Base-by-base conservation (phyloP, 2,888 invertebrate species). In the Zhengitettix transpicula region DNA sequence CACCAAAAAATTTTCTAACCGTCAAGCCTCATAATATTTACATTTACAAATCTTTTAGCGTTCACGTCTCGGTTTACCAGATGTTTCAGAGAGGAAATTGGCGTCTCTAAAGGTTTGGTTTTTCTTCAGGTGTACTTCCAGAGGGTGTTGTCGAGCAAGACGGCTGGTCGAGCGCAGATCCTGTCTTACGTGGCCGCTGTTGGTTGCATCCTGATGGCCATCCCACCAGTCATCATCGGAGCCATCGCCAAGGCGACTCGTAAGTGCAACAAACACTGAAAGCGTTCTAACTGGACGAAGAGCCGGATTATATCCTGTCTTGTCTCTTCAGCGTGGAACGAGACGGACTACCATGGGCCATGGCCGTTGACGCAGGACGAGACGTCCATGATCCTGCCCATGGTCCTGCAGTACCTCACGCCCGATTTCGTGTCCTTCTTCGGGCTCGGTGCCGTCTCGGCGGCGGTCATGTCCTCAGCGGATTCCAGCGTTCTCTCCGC, bases 391-490 rank as follows among this genome's bases (percentile, higher is more conserved):
- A 94, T 99, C 67, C 79, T 99, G 66, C 98, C 98, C 55, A 84
- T 99, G 83, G 97, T 98, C 55, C 79, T 97, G 69, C 97, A 98
- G 74, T 92, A 96, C 72, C 79, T 99, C 58, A 98, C 98, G 10
- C 98, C 98, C 0, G 85, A 89, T 72, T 89, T 90, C 73, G 92
- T 99, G 40, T 92, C 97, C 5, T 98, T 99, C 78, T 90, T 99
- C 71, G 98, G 97, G 10, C 81, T 99, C 65, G 99, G 99, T 0
- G 98, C 98, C 10, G 96, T 99, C 10, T 97, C 97, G 0, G 99
- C 98, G 1, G 98, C 98, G 17, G 98, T 99, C 65, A 99, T 99
- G 98, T 97, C 97, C 47, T 97, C 97, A 0, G 98, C 98, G 0
- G 98, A 99, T 75, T 98, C 98, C 58, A 97, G 97, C 67, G 94